Percentiles rank a stretch among this genome's conserved stretches.
Conservation (phyloP, 2,888 invertebrate species). For the Helleia helle region DNA sequence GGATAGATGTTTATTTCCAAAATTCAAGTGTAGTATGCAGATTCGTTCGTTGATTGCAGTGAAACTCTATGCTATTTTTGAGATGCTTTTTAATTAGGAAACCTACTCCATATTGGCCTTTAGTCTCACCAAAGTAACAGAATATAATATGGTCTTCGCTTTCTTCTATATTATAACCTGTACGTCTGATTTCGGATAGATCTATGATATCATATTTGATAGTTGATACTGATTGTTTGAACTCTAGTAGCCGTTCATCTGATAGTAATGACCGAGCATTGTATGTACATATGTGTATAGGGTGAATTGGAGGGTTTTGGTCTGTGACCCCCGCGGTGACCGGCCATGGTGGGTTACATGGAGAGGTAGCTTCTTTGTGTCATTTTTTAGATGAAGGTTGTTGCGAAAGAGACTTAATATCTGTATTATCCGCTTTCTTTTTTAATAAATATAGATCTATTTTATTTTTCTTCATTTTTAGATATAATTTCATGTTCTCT, state of each 20-base stretch:
- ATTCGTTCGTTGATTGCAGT: constrained; percentile 10
- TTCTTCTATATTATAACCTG: constrained; percentile 12
- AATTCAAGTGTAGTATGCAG: constrained; percentile 10
- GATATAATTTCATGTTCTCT: neutral
- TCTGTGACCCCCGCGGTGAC: constrained; percentile 13
- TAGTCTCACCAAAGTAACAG: constrained; percentile 12
- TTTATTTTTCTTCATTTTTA: neutral
- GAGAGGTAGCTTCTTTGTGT: neutral
- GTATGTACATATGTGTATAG: constrained; percentile 14
- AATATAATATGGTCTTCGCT: constrained; percentile 10
- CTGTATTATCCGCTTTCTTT: neutral
- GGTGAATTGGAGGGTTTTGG: constrained; percentile 15
- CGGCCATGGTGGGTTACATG: constrained; percentile 11
- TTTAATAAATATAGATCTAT: neutral
- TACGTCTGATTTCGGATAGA: constrained; percentile 1
- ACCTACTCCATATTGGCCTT: constrained; percentile 15
- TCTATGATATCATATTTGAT: constrained; percentile 11
- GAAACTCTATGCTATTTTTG: constrained; percentile 12
- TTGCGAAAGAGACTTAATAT: too few species aligned
- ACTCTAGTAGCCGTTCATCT: constrained; percentile 9
- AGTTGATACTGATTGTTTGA: constrained; percentile 12
- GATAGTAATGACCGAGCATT: constrained; percentile 14
- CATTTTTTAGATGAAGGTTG: neutral
- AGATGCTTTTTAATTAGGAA: constrained; percentile 14
- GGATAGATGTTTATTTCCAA: constrained; percentile 9